Percentiles rank a stretch among this genome's conserved stretches.
Conservation (phyloP, 2,797 vertebrate species). For the Danionella dracula region DNA sequence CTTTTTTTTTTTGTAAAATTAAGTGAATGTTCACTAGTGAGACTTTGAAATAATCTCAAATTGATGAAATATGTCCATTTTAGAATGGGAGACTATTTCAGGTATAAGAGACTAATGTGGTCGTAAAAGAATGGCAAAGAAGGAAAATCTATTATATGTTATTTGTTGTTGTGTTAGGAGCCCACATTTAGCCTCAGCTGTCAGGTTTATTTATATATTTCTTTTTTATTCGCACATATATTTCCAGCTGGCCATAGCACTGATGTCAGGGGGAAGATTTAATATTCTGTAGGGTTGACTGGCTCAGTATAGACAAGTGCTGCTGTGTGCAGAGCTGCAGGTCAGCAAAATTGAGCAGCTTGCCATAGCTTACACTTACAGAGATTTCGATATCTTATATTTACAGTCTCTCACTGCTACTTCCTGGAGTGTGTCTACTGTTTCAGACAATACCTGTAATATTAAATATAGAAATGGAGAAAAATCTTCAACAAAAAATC, state of each 20-base stretch:
- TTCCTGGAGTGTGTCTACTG: not conserved
- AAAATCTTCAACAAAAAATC: too few species aligned
- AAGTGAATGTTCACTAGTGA: not conserved
- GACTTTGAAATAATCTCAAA: not conserved
- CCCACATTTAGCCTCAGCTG: not conserved
- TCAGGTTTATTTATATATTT: not conserved
- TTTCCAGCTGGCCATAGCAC: constrained; percentile 20
- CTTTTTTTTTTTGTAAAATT: too few species aligned
- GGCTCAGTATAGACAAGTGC: constrained; percentile 32
- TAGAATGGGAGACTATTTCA: not conserved
- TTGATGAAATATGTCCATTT: not conserved
- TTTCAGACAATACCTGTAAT: not conserved
- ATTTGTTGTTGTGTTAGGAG: not conserved
- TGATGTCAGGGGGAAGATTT: constrained; percentile 21
- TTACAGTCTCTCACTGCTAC: constrained; percentile 2
- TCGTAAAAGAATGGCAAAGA: not conserved
- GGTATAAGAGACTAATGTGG: not conserved
- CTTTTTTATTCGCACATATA: constrained; percentile 10
- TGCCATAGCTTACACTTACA: constrained; percentile 1
- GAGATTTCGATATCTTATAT: constrained; percentile 20
- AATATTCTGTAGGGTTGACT: constrained; percentile 11
- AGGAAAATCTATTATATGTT: not conserved
- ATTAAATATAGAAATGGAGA: too few species aligned
- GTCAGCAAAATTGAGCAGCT: constrained; percentile 31
- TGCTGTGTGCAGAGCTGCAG: constrained; percentile 13